These are phyloP conservation scores for Polypterus bichir DNA, from an alignment of 2,113 vertebrate species.

Conservation along the genomic window DNA sequence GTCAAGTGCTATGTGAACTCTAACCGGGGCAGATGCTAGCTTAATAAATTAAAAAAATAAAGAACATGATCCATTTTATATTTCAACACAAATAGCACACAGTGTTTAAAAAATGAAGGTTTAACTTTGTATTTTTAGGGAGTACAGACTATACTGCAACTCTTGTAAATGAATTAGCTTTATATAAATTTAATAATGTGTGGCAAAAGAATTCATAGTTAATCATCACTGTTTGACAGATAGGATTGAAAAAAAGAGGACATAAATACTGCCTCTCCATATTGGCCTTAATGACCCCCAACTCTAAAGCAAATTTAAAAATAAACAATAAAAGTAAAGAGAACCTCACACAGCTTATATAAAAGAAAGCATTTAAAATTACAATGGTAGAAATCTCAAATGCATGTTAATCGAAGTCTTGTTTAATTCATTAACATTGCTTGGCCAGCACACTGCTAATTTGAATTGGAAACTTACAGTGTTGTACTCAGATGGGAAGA, in stretches of 20 bases:
- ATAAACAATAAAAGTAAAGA: too few relatives aligned
- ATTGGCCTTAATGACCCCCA: too few relatives aligned
- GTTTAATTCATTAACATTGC: slow-evolving; percentile 30
- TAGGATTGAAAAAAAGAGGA: too few relatives aligned
- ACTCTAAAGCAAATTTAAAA: too few relatives aligned
- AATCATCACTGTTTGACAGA: slow-evolving; percentile 54
- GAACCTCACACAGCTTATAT: too few relatives aligned
- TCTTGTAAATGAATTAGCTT: slow-evolving; percentile 40
- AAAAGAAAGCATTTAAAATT: too few relatives aligned
- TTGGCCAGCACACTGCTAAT: slow-evolving; percentile 35
- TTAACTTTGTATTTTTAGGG: slow-evolving; percentile 55
- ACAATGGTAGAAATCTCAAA: too few relatives aligned
- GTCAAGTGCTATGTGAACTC: slow-evolving; percentile 75
- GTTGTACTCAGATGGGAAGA: slow-evolving; percentile 31
- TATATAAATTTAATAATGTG: slow-evolving; percentile 43
- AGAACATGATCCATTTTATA: slow-evolving; percentile 52
- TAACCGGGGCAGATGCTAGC: slow-evolving; percentile 62
- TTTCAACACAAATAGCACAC: slow-evolving; percentile 67
- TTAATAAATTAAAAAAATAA: slow-evolving; percentile 44
- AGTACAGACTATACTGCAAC: slow-evolving; percentile 58
- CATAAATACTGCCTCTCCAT: too few relatives aligned
- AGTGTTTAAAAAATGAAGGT: slow-evolving; percentile 44
- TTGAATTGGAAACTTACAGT: slow-evolving; percentile 32
- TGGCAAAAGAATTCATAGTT: slow-evolving; percentile 60
- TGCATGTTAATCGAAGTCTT: not conserved